Base-by-base conservation (phyloP, 1,140 invertebrate species). In the Oncopodura yosiiana region DNA sequence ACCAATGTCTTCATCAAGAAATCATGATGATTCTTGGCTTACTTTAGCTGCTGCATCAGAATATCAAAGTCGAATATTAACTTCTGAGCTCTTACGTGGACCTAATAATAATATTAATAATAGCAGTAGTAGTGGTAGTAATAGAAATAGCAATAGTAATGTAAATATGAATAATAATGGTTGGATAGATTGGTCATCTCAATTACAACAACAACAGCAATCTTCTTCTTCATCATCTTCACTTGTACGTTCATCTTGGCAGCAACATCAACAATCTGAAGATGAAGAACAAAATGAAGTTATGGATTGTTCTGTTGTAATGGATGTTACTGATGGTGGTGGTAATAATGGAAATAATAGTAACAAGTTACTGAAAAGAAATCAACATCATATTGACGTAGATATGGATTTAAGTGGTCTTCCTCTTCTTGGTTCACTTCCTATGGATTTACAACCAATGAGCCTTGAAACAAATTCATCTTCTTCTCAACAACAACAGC, bases 11-110 rank as follows among this genome's bases (percentile, higher is more conserved):
- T n/a, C n/a, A n/a, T n/a, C n/a, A n/a, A 16, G 49, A 48, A 26
- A 18, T 16, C 39, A 55, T 29, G 62, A 64, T 53, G 58, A 61
- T 18, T 52, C 61, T 24, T 64, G 58, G 58, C 34, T 64, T 9
- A 27, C 55, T 5, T 11, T 36, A 6, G 53, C 58, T 12, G 48
- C 56, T 12, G 37, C 51, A 3, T 6, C 6, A 5, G 56, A 56
- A 36, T 59, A 58, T 37, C 60, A 62, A 41, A 58, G 45, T 49
- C 44, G 38, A 38, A 19, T 53, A 2, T 18, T 29, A 16, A 48
- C 21, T 14, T 55, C 18, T 26, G 53, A 18, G 24, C n/a, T 41
- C 38, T 9, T 3, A 19, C 6, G 29, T 16, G 14, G 36, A 34
- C 21, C 21, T n/a, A 42, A 30, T n/a, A 43, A 16, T n/a, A 29